A percentile compares a stretch with the other conserved stretches of the same genome.
Evolutionary conservation across 2,888 invertebrate species (phyloP).

Genomic region (Oxytorus armatus): DNA sequence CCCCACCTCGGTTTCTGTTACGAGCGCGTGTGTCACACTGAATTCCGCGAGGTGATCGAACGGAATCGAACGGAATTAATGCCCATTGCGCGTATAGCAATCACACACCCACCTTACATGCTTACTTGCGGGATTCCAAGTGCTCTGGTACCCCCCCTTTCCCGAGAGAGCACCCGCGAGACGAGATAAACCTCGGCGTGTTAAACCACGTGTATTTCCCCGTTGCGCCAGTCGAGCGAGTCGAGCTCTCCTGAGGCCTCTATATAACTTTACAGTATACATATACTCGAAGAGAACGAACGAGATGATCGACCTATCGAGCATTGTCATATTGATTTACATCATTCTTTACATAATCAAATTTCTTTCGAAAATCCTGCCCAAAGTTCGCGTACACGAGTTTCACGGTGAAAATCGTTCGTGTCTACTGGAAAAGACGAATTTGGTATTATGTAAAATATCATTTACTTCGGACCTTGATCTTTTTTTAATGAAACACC

Average conservation of each 20-base stretch:
- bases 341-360: constrained; percentile 62
- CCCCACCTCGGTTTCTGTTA: constrained; percentile 21
- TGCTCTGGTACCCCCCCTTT: no score
- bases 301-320: constrained; percentile 63
- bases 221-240: constrained; percentile 65
- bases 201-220: constrained; percentile 62
- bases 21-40: constrained; percentile 41
- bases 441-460: constrained; percentile 26
- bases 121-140: constrained; percentile 48
- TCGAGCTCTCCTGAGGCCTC: constrained; percentile 53
- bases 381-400: constrained; percentile 18
- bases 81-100: constrained; percentile 68
- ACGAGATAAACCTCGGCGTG: constrained; percentile 48
- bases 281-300: constrained; percentile 5
- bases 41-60: constrained; percentile 70
- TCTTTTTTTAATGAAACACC: background rate
- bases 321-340: constrained; percentile 62
- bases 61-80: constrained; percentile 71
- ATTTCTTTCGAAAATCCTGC: constrained; percentile 50
- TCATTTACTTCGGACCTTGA: background rate
- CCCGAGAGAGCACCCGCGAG: constrained; percentile 28
- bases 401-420: constrained; percentile 7
- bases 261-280: background rate
- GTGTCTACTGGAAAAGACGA: background rate
- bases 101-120: constrained; percentile 63